Base-by-base conservation (phyloP, 2,797 vertebrate species). In the Channa striata region DNA sequence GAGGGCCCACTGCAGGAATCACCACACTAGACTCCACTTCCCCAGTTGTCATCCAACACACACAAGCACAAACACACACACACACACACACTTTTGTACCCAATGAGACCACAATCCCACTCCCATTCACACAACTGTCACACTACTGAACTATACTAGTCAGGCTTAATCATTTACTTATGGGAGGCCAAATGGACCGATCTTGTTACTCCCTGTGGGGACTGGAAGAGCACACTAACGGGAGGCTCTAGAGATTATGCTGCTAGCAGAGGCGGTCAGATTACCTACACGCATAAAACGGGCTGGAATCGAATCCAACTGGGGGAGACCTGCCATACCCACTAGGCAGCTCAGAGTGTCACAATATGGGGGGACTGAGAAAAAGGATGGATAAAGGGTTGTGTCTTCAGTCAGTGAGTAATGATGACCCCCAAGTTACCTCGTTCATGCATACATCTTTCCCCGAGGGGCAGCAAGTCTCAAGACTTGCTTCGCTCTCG, bases 121-220 rank as follows among this genome's bases (percentile, higher is more conserved):
- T 79, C 74, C 54, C 43, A 72, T 61, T 82, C 79, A 73, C 59
- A 70, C 68, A 78, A 76, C 72, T 53, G 14, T 68, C 83, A 80
- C 81, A 79, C 74, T 59, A n/a, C 56, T 80, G 69, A 80, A 77
- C 66, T 51, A 65, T 59, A 81, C 85, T 69, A 44, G 86, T 71
- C 72, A 71, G 74, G 62, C 64, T 85, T 90, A 93, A 93, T 92
- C 86, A 93, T 88, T 92, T 80, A 84, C 86, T 92, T 90, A 90
- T 86, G 84, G 82, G 81, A 80, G 84, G 81, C 81, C 83, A 78
- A 80, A 82, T 66, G 34, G 72, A 37, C 59, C 17, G 84, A 88
- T 92, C 85, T 23, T 50, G 88, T 93, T 92, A 80, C 90, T 88
- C 84, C 83, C 86, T 82, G 68, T 80, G 74, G 83, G 84, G 78